Conservation (phyloP, 1,140 invertebrate species). For the Microplitis demolitor region DNA sequence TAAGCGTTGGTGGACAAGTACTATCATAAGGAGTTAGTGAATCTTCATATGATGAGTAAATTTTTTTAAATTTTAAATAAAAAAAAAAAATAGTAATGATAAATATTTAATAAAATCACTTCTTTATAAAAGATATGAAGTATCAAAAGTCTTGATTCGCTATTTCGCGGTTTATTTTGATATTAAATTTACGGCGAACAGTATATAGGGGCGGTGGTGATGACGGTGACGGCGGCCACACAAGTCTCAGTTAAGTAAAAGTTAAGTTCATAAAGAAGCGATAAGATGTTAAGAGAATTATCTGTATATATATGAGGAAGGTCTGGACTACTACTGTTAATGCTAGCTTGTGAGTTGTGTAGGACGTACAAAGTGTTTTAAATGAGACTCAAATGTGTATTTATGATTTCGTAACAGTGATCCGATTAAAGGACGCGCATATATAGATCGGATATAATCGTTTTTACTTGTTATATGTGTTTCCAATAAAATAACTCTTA, state of each 20-base stretch:
- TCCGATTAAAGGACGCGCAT: neutral
- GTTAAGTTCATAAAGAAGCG: neutral
- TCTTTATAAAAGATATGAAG: too few relatives aligned
- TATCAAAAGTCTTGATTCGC: neutral
- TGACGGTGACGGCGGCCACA: constrained; percentile 7
- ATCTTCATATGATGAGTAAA: neutral
- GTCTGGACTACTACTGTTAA: neutral
- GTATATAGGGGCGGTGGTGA: too few relatives aligned
- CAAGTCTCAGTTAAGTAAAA: neutral
- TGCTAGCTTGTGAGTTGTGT: constrained; percentile 1
- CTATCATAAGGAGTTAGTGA: neutral
- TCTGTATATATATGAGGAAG: neutral
- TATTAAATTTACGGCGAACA: neutral
- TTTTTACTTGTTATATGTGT: neutral
- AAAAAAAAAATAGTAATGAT: neutral
- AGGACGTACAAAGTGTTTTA: constrained; percentile 28
- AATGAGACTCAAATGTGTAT: constrained; percentile 26
- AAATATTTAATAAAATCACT: too few relatives aligned
- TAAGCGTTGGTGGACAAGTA: constrained; percentile 33
- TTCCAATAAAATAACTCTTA: neutral
- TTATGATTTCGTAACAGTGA: constrained; percentile 21
- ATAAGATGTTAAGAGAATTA: constrained; percentile 7
- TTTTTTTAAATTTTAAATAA: neutral
- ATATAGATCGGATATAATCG: neutral
- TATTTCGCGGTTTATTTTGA: constrained; percentile 22